These are phyloP conservation scores for Trypoxylon attenuatum DNA, from an alignment of 2,888 invertebrate species.

Conservation along the genomic window DNA sequence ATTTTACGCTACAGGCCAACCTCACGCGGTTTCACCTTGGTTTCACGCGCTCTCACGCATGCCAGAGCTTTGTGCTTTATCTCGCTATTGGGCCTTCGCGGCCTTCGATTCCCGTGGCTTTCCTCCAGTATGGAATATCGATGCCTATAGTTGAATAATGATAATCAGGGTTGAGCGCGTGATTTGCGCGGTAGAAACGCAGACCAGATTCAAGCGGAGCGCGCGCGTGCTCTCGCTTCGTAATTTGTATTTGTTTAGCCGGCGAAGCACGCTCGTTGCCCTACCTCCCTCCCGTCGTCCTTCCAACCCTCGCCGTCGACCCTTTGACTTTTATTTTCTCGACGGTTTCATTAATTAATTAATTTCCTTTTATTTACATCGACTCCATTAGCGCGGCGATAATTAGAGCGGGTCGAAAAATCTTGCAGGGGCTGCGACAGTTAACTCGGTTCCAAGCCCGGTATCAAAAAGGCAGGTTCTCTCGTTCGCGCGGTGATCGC, in stretches of 20 bases:
- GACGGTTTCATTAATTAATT: neutral
- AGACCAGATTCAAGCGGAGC: too few relatives aligned
- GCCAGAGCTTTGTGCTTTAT: too few relatives aligned
- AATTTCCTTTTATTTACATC: neutral
- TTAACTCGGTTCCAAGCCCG: neutral
- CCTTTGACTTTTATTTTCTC: neutral
- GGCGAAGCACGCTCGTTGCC: neutral
- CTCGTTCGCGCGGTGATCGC: too few relatives aligned
- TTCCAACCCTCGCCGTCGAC: neutral
- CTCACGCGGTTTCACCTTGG: neutral
- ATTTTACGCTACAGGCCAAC: slow-evolving; percentile 28
- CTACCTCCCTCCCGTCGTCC: too few relatives aligned
- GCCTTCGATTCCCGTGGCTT: too few relatives aligned
- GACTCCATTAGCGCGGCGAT: neutral
- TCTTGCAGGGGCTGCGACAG: neutral
- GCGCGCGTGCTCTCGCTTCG: slow-evolving; percentile 3
- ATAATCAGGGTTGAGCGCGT: too few relatives aligned
- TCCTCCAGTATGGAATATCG: too few relatives aligned
- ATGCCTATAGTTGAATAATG: too few relatives aligned
- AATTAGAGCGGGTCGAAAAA: neutral
- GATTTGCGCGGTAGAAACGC: too few relatives aligned
- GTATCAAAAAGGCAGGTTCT: too few relatives aligned
- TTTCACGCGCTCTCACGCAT: slow-evolving; percentile 4
- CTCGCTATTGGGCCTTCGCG: too few relatives aligned
- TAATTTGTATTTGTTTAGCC: neutral